A percentile compares a stretch with the other conserved stretches of the same genome.
Conservation (phyloP, 2,113 vertebrate genomes). For the mouse (Mus musculus) region GRCm39 chr2:96766001-96766500, state of each 20-base stretch:
- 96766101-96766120: neutral
- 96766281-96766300: neutral
- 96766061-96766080: neutral
- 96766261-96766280: neutral
- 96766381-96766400: rapidly evolving
- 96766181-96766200: neutral
- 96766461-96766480: neutral
- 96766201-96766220: neutral
- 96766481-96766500: neutral
- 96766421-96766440: neutral
- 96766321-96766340: neutral
- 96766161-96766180: neutral
- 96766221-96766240: neutral
- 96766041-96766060: constrained; percentile 20
- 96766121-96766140: neutral
- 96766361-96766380: neutral
- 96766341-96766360: neutral
- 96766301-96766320: rapidly evolving
- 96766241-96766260: neutral
- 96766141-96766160: neutral
- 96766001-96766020: neutral
- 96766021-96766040: constrained; percentile 8
- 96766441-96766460: neutral
- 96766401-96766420: neutral
- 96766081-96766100: neutral